Percentiles rank a stretch among this genome's conserved stretches.
These are phyloP conservation scores for Tetranychus piercei DNA, from an alignment of 2,888 invertebrate species.

Conservation along the genomic window DNA sequence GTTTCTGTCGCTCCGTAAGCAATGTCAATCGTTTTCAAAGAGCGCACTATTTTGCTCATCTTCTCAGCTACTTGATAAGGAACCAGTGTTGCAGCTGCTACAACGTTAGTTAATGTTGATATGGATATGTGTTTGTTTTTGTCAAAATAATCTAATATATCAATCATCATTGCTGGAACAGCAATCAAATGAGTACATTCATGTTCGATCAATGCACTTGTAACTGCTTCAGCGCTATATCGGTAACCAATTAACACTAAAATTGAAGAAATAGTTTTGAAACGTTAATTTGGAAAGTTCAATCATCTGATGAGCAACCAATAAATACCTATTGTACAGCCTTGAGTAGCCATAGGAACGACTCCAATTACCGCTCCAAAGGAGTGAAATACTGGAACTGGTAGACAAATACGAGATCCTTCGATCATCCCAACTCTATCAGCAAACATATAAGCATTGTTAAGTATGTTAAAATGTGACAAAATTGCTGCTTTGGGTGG, in stretches of 20 bases:
- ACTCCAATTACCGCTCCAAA: constrained; percentile 51
- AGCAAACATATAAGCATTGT: constrained; percentile 51
- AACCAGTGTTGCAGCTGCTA: constrained; percentile 7
- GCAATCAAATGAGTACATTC: constrained; percentile 55
- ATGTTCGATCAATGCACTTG: background rate
- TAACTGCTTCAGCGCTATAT: background rate
- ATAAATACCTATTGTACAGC: background rate
- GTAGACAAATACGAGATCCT: constrained; percentile 33
- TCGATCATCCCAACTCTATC: constrained; percentile 34
- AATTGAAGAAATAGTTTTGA: background rate
- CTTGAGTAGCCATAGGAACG: constrained; percentile 14
- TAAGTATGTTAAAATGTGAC: constrained; percentile 52
- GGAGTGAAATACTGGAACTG: constrained; percentile 64
- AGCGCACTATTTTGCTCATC: background rate
- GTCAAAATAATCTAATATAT: constrained; percentile 40
- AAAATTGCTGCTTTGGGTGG: constrained; percentile 54
- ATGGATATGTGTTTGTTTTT: background rate
- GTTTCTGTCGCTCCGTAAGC: constrained; percentile 15
- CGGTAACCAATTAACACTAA: background rate
- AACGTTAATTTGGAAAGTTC: background rate
- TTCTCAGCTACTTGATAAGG: constrained; percentile 7
- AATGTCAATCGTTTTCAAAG: constrained; percentile 10
- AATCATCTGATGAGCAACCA: background rate
- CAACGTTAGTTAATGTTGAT: background rate
- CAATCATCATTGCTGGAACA: constrained; percentile 70